phyloP scores from a whole-genome alignment of 2,113 vertebrate genomes.

The Anhinga anhinga region DNA sequence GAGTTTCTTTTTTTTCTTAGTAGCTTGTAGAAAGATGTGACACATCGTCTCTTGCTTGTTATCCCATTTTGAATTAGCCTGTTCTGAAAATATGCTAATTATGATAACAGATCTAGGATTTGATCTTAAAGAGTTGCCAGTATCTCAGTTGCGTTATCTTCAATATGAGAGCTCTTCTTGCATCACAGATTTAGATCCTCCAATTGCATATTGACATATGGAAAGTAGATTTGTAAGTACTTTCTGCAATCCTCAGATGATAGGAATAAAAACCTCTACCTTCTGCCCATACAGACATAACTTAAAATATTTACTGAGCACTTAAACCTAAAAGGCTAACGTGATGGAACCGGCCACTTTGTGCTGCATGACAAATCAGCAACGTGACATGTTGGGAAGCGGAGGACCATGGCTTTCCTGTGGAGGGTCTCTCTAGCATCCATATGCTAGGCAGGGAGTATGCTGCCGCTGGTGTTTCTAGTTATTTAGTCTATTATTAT shows the following conservation, averaged over 20 bases:
- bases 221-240: conserved; percentile 45
- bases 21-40: conserved; percentile 16
- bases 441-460: neutral
- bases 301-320: conserved; percentile 57
- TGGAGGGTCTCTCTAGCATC: neutral
- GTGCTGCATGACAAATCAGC: neutral
- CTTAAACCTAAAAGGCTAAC: conserved; percentile 41
- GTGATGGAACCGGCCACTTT: conserved; percentile 45
- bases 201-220: conserved; percentile 56
- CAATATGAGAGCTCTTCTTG: conserved; percentile 23
- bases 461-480: neutral
- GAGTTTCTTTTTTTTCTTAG: neutral
- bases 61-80: conserved; percentile 45
- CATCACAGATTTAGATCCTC: conserved; percentile 32
- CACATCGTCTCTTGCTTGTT: conserved; percentile 36
- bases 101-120: conserved; percentile 45
- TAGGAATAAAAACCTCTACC: conserved; percentile 2
- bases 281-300: conserved; percentile 49
- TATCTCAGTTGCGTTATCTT: conserved; percentile 11
- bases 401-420: neutral
- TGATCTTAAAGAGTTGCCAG: conserved; percentile 52
- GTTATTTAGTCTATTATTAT: too few relatives aligned
- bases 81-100: conserved; percentile 60
- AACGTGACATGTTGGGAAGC: neutral
- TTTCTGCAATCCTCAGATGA: conserved; percentile 13